Evolutionary conservation across 2,888 invertebrate species (phyloP), one percentile per base, ranked within the genome.

Genomic region (Melanchra persicariae): DNA sequence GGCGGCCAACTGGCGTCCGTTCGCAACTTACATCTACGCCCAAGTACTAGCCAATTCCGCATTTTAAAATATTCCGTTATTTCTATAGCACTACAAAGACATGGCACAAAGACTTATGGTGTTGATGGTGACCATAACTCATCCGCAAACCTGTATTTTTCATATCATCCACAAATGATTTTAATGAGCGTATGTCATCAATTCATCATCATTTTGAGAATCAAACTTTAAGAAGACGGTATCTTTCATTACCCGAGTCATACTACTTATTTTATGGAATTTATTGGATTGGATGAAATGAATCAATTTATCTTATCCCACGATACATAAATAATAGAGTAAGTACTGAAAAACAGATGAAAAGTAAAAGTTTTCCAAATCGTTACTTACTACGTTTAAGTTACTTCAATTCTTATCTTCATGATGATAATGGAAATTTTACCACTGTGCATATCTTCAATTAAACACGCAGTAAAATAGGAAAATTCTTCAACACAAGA

Each of bases 41-140:
- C 85, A 90, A 91, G 89, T 90, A 91, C 93, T 92, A 92, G 92
- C 93, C 94, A 94, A 95, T 95, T 95, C 95, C 95, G 95, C 94
- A 92, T 95, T 94, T 93, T 93, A 93, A 93, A 92, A 92, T 93
- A 94, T 93, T 92, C 93, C 93, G 93, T 94, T 94, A 94, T 91
- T 91, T 89, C 92, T 91, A 92, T 90, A 90, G 87, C 87, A 89
- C 84, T 87, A 89, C 89, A 88, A 91, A 91, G 88, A 87, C 89
- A 88, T 84, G 74, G 77, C 64, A 76, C 71, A 65, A 84, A 85
- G 84, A 88, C 83, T 87, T 88, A 87, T 87, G 85, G 86, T 87
- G 82, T 87, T 86, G 82, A 87, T 87, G 65, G 67, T 78, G 73
- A 73, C 77, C 79, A 85, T 82, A 87, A 81, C 77, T 86, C 85